Evolutionary conservation across 2,113 vertebrate genomes (phyloP).

Genomic region (Nyctereutes procyonoides): DNA sequence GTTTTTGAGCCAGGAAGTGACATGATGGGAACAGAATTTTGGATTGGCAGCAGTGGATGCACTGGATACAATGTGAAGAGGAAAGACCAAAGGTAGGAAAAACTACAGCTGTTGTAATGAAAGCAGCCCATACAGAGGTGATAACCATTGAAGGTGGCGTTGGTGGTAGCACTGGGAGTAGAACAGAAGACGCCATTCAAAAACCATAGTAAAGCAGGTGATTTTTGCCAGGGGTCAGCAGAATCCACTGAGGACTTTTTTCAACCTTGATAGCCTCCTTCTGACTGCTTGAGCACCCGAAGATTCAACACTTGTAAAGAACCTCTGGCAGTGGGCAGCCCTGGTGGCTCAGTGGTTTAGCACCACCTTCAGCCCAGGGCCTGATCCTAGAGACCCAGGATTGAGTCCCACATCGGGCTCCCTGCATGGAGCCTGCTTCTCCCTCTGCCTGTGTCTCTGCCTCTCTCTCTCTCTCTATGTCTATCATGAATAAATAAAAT

Average conservation of each 20-base stretch:
- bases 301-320: not conserved
- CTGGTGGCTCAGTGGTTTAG: too few species aligned
- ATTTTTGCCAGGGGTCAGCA: not conserved
- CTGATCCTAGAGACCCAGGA: too few species aligned
- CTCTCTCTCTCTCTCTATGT: too few species aligned
- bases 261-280: not conserved
- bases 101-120: slow-evolving; percentile 47
- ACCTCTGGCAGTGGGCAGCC: not conserved
- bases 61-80: not conserved
- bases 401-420: too few species aligned
- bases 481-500: too few species aligned
- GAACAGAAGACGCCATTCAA: not conserved
- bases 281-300: not conserved
- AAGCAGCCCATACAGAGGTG: not conserved
- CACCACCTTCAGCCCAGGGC: too few species aligned
- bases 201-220: not conserved
- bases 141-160: not conserved
- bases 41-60: slow-evolving; percentile 61
- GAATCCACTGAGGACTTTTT: not conserved
- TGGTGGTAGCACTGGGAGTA: not conserved
- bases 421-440: too few species aligned
- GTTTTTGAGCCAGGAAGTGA: slow-evolving; percentile 78
- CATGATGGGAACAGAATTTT: slow-evolving; percentile 79
- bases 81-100: slow-evolving; percentile 63
- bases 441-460: too few species aligned